Evolutionary conservation across 2,888 invertebrate species (phyloP), one percentile per base, ranked within the genome.

Genomic region (Eupithecia abbreviata): DNA sequence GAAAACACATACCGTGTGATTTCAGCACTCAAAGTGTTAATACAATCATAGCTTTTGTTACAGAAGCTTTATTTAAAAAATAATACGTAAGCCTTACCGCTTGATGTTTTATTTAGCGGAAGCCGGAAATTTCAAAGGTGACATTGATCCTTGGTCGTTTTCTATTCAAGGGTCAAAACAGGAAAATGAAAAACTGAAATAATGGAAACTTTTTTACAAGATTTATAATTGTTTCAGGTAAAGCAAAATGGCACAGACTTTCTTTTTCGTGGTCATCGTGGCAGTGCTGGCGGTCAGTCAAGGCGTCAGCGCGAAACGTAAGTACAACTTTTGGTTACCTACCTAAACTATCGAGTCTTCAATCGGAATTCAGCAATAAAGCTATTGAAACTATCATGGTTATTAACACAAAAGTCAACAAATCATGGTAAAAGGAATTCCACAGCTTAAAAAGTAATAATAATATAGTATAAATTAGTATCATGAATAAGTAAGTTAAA

Each of bases 231-330:
- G 82, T 85, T 88, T n/a, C 82, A 87, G 87, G 79, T 80, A 77
- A 12, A 75, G 42, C 55, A 85, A 79, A 84, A 94, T 94, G 94
- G 89, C 93, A 78, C 92, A 91, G 79, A 88, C 89, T 77, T 86
- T 88, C 73, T 77, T 92, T 79, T 87, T 89, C 12, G 79, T 93
- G 43, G 87, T 88, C 70, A 84, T 93, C 79, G 80, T 91, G 74
- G 90, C 89, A 30, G 84, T 91, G 18, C 84, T 94, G 58, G 84
- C 92, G 55, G 85, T 92, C 80, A 89, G 93, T 75, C 92, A 92
- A 30, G 93, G 91, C 62, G 92, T 91, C 79, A 89, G 83, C 81
- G 94, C 91, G 0, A 94, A 94, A 89, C 93, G 94, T 94, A 69
- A 93, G 94, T 93, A n/a, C 12, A 66, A 41, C 41, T 42, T 42